phyloP scores from a whole-genome alignment of 1,140 invertebrate genomes.

The Brachionus manjavacas region DNA sequence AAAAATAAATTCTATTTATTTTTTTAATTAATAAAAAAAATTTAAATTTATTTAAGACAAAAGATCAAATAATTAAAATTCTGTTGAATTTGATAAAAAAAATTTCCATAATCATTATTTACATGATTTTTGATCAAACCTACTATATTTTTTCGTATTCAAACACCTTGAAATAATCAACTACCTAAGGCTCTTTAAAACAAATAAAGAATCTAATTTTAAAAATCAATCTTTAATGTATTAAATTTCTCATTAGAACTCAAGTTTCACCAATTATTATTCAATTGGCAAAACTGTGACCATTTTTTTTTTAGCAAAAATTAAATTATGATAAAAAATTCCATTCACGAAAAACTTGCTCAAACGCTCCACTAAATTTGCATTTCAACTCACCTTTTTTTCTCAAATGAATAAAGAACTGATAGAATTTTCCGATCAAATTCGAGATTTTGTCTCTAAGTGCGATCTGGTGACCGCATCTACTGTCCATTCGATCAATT shows the following conservation, averaged over 20 bases:
- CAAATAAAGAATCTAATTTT: not conserved
- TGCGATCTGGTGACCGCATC: not conserved
- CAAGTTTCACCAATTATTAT: not conserved
- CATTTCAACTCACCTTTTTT: slow-evolving; percentile 2
- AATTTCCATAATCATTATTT: no score
- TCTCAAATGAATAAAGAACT: slow-evolving; percentile 15
- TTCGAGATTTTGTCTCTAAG: not conserved
- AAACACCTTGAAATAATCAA: not conserved
- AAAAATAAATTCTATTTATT: no score
- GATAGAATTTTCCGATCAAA: not conserved
- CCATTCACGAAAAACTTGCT: not conserved
- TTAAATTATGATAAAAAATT: slow-evolving; percentile 30
- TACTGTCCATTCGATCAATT: not conserved
- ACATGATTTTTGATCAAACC: no score
- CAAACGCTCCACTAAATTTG: slow-evolving; percentile 17
- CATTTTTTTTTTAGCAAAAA: not conserved
- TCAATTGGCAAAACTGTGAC: not conserved
- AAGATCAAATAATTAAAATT: no score
- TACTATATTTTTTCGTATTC: no score
- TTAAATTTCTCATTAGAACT: not conserved
- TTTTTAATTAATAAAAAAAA: no score
- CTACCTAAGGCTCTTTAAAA: not conserved
- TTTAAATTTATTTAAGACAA: no score
- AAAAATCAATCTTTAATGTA: not conserved
- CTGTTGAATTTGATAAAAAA: no score